Percentiles rank a stretch among this genome's conserved stretches.
Conservation (phyloP, 2,888 invertebrate species). For the Sinelater perroti region DNA sequence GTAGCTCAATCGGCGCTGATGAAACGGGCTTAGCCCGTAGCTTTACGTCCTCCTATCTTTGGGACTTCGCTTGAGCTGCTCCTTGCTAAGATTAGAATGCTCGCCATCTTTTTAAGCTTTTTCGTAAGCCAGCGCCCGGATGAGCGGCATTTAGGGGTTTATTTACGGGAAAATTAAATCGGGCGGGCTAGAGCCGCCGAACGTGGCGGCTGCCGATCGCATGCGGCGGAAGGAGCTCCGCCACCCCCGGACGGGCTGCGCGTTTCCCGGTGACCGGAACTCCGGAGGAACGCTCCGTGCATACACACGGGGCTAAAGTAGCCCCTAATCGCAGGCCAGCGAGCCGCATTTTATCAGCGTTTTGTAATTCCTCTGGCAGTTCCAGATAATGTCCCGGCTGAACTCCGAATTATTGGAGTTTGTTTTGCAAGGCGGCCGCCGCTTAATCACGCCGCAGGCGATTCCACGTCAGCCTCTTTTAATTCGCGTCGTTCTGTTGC, state of each 20-base stretch:
- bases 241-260: no score
- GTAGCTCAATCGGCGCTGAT: constrained; percentile 18
- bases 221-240: no score
- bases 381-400: constrained; percentile 29
- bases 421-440: constrained; percentile 17
- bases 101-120: constrained; percentile 14
- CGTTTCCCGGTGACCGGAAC: constrained; percentile 34
- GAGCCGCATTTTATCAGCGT: constrained; percentile 28
- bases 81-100: constrained; percentile 5
- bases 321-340: constrained; percentile 25
- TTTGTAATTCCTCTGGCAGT: constrained; percentile 31
- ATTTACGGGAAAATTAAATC: constrained; percentile 10
- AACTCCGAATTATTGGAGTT: constrained; percentile 30
- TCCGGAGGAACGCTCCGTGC: constrained; percentile 29
- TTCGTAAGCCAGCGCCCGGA: constrained; percentile 4
- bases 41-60: constrained; percentile 13
- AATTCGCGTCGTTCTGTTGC: constrained; percentile 48
- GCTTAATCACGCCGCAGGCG: constrained; percentile 23
- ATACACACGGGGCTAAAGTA: constrained; percentile 31
- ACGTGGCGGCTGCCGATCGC: no score
- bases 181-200: no score
- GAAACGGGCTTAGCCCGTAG: constrained; percentile 12
- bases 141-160: constrained; percentile 5
- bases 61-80: constrained; percentile 12
- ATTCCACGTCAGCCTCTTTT: constrained; percentile 21